Percentiles rank a stretch among this genome's conserved stretches.
phyloP scores from a whole-genome alignment of 2,113 vertebrate genomes.

The Ciconia maguari region DNA sequence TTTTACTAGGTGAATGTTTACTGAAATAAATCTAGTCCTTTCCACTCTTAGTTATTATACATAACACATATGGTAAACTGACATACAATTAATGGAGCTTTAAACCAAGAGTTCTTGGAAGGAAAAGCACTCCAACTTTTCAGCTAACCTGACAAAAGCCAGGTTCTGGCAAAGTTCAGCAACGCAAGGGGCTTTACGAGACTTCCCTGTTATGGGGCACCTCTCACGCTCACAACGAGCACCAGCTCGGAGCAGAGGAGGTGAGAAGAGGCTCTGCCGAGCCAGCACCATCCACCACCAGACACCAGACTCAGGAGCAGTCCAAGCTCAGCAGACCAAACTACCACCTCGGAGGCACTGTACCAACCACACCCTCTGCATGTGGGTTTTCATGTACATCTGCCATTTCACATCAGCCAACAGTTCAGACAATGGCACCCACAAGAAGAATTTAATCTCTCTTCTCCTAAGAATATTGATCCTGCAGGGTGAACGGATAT shows the following conservation, averaged over 20 bases:
- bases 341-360: neutral
- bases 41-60: slow-evolving; percentile 25
- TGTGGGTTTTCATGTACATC: neutral
- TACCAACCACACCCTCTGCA: neutral
- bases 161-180: neutral
- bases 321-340: neutral
- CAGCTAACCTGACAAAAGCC: neutral
- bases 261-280: neutral
- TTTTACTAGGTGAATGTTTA: slow-evolving; percentile 44
- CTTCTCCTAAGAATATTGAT: neutral
- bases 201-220: neutral
- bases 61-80: slow-evolving; percentile 28
- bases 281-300: neutral
- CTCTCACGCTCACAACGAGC: neutral
- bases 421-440: neutral
- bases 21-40: slow-evolving; percentile 38
- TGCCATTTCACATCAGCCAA: neutral
- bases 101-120: slow-evolving; percentile 5
- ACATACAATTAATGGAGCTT: slow-evolving; percentile 10
- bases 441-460: neutral
- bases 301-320: neutral
- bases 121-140: neutral
- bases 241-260: accelerated
- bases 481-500: neutral
- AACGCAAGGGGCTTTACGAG: neutral